phyloP scores from a whole-genome alignment of 2,888 invertebrate genomes.

The Dione juno region DNA sequence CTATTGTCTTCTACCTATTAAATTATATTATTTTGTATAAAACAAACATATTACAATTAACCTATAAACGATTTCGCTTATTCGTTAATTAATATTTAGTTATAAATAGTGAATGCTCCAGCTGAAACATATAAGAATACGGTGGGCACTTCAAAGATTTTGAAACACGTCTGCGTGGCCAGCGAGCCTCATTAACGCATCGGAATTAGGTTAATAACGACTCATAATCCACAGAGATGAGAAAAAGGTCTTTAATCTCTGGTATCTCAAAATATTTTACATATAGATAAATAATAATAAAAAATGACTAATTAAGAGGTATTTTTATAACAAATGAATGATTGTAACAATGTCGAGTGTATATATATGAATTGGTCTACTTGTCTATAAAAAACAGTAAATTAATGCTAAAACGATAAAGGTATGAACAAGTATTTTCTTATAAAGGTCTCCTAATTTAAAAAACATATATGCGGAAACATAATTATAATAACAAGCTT shows the following conservation, averaged over 20 bases:
- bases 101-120: conserved; percentile 16
- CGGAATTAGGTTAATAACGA: conserved; percentile 32
- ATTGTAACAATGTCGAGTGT: too few relatives aligned
- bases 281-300: neutral
- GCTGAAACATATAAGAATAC: conserved; percentile 17
- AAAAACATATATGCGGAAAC: conserved; percentile 25
- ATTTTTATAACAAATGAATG: too few relatives aligned
- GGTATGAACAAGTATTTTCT: too few relatives aligned
- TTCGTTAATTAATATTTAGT: conserved; percentile 21
- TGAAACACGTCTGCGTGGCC: conserved; percentile 17
- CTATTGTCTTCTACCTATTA: too few relatives aligned
- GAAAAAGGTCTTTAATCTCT: neutral
- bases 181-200: conserved; percentile 28
- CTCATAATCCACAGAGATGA: conserved; percentile 1
- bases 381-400: too few relatives aligned
- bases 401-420: too few relatives aligned
- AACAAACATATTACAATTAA: neutral
- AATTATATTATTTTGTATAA: too few relatives aligned
- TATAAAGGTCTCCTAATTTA: neutral
- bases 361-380: too few relatives aligned
- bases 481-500: neutral
- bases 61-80: neutral
- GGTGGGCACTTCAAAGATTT: conserved; percentile 36
- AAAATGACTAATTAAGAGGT: too few relatives aligned
- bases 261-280: neutral